A percentile compares a stretch with the other conserved stretches of the same genome.
phyloP scores from a whole-genome alignment of 2,797 vertebrate species.

The Somateria mollissima region DNA sequence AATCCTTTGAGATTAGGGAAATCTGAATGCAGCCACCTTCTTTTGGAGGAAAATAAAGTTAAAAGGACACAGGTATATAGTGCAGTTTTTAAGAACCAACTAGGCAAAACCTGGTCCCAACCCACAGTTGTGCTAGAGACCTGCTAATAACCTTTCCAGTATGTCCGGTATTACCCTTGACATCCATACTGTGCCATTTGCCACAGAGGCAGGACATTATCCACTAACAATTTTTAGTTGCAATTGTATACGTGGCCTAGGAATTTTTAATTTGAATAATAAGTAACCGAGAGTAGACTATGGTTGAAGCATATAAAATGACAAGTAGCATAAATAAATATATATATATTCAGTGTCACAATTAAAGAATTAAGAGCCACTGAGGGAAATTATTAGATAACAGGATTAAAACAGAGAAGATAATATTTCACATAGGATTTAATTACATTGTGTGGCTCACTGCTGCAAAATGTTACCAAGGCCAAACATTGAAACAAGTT shows the following conservation, averaged over 20 bases:
- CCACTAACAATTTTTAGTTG: not conserved
- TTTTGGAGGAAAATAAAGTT: not conserved
- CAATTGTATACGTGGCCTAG: not conserved
- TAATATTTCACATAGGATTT: not conserved
- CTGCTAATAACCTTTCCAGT: not conserved
- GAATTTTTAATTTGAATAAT: not conserved
- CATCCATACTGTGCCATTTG: not conserved
- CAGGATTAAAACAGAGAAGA: not conserved
- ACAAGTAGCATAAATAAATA: not conserved
- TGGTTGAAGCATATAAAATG: not conserved
- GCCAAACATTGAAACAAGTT: not conserved
- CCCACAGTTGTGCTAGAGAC: not conserved
- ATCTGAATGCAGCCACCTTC: not conserved
- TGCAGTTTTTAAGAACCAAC: not conserved
- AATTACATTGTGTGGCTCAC: not conserved
- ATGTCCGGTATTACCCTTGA: too few relatives aligned
- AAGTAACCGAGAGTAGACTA: not conserved
- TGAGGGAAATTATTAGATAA: not conserved
- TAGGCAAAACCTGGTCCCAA: not conserved
- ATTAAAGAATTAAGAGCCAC: not conserved
- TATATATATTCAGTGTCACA: not conserved
- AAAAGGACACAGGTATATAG: not conserved
- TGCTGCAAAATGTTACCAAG: not conserved
- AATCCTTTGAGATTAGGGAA: too few relatives aligned
- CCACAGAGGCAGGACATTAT: not conserved